Percentiles rank a stretch among this genome's conserved stretches.
Evolutionary conservation across 2,888 invertebrate species (phyloP).

Genomic region (Lagria hirta): DNA sequence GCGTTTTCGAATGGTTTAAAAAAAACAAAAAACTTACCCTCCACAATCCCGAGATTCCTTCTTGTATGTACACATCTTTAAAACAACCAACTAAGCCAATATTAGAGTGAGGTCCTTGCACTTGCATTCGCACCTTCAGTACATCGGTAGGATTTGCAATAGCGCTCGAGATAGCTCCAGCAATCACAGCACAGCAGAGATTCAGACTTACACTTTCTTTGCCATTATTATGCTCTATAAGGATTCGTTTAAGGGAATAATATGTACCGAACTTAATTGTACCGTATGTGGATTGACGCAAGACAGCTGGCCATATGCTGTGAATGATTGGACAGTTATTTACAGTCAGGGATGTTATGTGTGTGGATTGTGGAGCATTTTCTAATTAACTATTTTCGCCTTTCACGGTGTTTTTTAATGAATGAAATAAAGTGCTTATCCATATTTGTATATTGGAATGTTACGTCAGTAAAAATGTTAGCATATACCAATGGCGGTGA

Average conservation of each 20-base stretch:
- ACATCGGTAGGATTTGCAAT: slow-evolving; percentile 97
- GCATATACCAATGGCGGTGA: too few species aligned
- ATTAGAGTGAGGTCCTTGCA: slow-evolving; percentile 59
- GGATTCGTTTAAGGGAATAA: slow-evolving; percentile 78
- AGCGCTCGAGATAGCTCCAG: slow-evolving; percentile 90
- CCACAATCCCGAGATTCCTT: slow-evolving; percentile 87
- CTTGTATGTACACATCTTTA: slow-evolving; percentile 76
- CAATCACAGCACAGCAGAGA: slow-evolving; percentile 79
- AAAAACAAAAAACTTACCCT: slow-evolving; percentile 58
- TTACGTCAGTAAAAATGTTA: too few species aligned
- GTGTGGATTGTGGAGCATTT: too few species aligned
- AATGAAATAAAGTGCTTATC: too few species aligned
- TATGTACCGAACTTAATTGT: slow-evolving; percentile 96
- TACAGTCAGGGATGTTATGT: too few species aligned
- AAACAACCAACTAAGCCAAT: slow-evolving; percentile 74
- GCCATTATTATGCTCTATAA: slow-evolving; percentile 60
- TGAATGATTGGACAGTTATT: slow-evolving; percentile 22
- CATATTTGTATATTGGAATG: too few species aligned
- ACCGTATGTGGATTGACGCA: slow-evolving; percentile 93
- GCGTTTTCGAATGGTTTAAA: background rate
- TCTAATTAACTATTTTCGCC: too few species aligned
- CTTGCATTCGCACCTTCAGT: slow-evolving; percentile 94
- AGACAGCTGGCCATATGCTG: slow-evolving; percentile 89
- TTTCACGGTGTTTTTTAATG: too few species aligned
- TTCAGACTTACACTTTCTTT: slow-evolving; percentile 65